phyloP scores from a whole-genome alignment of 2,797 vertebrate genomes.

The Xerus rutilus region DNA sequence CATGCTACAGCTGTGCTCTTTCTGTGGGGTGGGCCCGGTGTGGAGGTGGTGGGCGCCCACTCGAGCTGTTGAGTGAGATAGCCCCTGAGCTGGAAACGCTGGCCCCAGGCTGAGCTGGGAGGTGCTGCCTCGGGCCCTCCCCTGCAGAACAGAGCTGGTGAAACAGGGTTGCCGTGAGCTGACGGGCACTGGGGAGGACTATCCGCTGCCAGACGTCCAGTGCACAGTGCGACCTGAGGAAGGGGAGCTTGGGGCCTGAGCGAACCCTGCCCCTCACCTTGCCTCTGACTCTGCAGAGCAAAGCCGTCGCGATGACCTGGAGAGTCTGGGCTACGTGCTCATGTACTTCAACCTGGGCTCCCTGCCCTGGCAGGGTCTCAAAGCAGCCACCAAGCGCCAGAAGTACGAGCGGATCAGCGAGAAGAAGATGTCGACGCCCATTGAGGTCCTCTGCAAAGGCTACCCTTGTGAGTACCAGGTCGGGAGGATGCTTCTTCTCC shows the following conservation, averaged over 20 bases:
- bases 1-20: not conserved
- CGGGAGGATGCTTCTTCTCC: not conserved
- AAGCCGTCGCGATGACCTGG: slow-evolving; percentile 97
- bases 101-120: not conserved
- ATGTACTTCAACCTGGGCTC: slow-evolving; percentile 99
- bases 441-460: slow-evolving; percentile 97
- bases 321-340: slow-evolving; percentile 97
- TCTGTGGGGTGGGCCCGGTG: accelerated
- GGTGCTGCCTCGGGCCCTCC: not conserved
- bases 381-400: slow-evolving; percentile 98
- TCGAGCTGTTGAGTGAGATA: not conserved
- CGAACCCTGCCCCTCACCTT: not conserved
- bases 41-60: not conserved
- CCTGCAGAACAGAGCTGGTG: not conserved
- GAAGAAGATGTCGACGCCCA: slow-evolving; percentile 99
- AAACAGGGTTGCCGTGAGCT: accelerated
- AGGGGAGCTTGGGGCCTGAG: not conserved
- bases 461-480: slow-evolving; percentile 94
- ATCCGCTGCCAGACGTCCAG: accelerated
- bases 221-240: not conserved
- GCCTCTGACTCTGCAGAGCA: slow-evolving; percentile 90
- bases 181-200: accelerated
- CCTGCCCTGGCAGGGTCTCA: slow-evolving; percentile 98
- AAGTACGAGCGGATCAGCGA: slow-evolving; percentile 98
- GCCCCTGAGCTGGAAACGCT: not conserved